These are phyloP conservation scores for Dipodomys spectabilis DNA, from an alignment of 2,113 vertebrate species.

Conservation along the genomic window DNA sequence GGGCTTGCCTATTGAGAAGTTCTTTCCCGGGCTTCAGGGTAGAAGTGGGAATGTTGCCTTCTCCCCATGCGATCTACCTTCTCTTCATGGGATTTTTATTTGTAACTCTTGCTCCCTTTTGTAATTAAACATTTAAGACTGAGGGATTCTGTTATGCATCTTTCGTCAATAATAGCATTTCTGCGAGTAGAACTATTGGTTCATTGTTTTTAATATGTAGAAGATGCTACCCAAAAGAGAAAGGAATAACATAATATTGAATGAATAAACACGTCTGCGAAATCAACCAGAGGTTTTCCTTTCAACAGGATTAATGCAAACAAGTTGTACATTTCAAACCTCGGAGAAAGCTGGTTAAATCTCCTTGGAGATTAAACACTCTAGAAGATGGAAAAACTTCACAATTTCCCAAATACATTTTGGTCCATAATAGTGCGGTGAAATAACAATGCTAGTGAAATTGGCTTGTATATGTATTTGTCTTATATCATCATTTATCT, in stretches of 20 bases:
- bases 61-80: background rate
- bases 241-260: background rate
- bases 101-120: background rate
- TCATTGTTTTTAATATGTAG: background rate
- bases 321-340: background rate
- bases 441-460: background rate
- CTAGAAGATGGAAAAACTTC: background rate
- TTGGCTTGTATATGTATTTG: background rate
- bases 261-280: background rate
- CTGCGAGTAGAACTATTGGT: background rate
- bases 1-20: background rate
- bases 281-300: background rate
- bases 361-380: background rate
- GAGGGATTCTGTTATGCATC: background rate
- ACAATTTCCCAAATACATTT: background rate
- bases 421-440: background rate
- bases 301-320: background rate
- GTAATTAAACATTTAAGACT: background rate
- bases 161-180: background rate
- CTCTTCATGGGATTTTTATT: background rate
- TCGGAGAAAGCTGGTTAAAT: background rate
- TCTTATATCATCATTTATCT: background rate
- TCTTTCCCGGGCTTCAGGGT: too few relatives aligned
- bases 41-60: background rate
- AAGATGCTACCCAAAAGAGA: background rate